Base-by-base conservation (phyloP, 2,888 invertebrate genomes). In the Suillia variegata region DNA sequence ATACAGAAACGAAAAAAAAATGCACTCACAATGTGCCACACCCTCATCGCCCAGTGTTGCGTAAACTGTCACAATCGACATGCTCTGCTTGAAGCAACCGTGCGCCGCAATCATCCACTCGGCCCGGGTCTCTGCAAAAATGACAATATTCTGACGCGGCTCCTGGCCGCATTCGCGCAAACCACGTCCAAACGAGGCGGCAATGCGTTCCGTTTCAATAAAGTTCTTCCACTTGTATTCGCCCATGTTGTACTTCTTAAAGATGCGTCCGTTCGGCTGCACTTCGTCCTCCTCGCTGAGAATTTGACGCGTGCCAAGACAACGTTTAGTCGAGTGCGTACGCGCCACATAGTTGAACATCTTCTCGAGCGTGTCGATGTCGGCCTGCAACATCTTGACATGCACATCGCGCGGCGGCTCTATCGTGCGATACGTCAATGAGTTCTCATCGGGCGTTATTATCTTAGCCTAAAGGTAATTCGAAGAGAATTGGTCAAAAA, bases 71-170 rank as follows among this genome's bases (percentile, higher is more conserved):
- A 97, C 97, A 76, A 98, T 92, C 86, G 94, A 91, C 78, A 95
- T 91, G 80, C 92, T 95, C 83, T 93, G 93, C 80, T 94, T 94
- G 85, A 99, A 96, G 82, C 96, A 93, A 56, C 96, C 97, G 77
- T 98, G 94, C 1, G 97, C 96, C 0, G 96, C 92, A 53, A 98
- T 85, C 89, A 98, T 92, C 99, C 99, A 99, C 84, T 99, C 98
- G 51, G 94, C 94, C 69, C 98, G 86, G 0, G 98, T 99, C 84
- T 99, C 99, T 0, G 98, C 96, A 85, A 97, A 98, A 76, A 99
- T 90, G 57, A 93, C 95, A 68, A 98, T 86, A 80, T 92, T 93
- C 63, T 87, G 83, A 10, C 86, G 85, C 8, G 91, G 88, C 69
- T 84, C 81, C 72, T 91, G 87, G 24, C 95, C 96, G 34, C 94